Evolutionary conservation across 2,113 vertebrate species (phyloP).

Genomic region (Myodes glareolus): DNA sequence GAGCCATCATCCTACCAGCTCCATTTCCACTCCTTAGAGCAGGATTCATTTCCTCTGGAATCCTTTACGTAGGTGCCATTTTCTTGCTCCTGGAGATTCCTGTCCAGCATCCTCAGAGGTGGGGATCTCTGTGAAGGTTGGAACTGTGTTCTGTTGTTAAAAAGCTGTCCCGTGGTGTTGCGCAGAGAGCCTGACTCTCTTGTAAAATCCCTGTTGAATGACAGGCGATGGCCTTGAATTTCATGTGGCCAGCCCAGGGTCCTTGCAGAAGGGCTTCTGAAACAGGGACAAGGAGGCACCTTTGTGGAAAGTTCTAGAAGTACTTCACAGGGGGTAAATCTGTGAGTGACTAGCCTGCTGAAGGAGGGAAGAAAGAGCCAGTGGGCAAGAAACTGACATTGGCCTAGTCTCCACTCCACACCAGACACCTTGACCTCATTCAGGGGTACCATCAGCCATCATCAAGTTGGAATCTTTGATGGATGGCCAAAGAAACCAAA

Average conservation of each 20-base stretch:
- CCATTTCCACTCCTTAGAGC: neutral
- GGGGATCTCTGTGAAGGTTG: neutral
- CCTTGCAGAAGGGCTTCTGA: neutral
- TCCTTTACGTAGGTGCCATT: neutral
- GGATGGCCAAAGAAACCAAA: neutral
- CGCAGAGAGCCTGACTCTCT: neutral
- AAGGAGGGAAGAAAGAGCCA: neutral
- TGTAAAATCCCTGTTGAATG: neutral
- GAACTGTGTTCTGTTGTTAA: neutral
- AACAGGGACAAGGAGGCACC: rapidly evolving
- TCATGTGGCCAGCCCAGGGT: rapidly evolving
- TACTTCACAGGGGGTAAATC: neutral
- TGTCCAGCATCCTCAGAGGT: rapidly evolving
- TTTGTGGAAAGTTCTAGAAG: neutral
- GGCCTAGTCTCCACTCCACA: no score
- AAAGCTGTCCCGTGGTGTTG: neutral
- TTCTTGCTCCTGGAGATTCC: neutral
- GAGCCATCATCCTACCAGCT: neutral
- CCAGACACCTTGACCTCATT: neutral
- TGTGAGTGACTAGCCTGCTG: neutral
- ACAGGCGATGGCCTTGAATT: neutral
- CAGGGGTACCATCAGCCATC: rapidly evolving
- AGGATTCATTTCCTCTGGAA: neutral
- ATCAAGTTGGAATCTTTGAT: neutral
- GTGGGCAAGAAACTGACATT: neutral